Evolutionary conservation across 2,113 vertebrate species (phyloP).

Genomic region (Gobiocypris rarus): DNA sequence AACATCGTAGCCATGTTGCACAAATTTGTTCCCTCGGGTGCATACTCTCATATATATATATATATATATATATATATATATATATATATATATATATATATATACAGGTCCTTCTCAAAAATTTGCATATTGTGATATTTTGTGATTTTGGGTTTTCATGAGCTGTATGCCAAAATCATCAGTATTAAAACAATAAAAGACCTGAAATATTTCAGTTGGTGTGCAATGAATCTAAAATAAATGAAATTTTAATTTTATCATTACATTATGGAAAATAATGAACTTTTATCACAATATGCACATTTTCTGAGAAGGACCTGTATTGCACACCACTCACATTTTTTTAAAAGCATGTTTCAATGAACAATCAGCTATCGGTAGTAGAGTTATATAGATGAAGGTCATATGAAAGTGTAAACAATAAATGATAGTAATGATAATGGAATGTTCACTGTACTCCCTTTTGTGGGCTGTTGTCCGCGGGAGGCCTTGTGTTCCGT

Average conservation of each 20-base stretch:
- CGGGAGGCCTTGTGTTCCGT: conserved; percentile 12
- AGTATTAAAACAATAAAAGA: too few species aligned
- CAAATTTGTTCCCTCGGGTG: not conserved
- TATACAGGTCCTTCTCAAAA: too few species aligned
- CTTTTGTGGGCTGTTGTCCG: not conserved
- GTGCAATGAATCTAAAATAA: too few species aligned
- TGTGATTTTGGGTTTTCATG: too few species aligned
- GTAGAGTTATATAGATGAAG: not conserved
- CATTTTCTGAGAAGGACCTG: too few species aligned
- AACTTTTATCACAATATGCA: too few species aligned
- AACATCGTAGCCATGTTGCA: not conserved
- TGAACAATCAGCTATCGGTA: not conserved
- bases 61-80: not conserved
- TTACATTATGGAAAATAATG: too few species aligned
- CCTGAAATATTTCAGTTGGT: too few species aligned
- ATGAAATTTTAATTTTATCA: too few species aligned
- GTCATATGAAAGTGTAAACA: conserved; percentile 2
- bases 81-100: not conserved
- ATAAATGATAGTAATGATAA: conserved; percentile 1
- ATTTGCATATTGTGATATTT: too few species aligned
- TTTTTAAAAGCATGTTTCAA: not conserved
- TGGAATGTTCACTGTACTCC: conserved; percentile 2
- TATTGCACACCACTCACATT: not conserved
- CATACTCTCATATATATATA: not conserved
- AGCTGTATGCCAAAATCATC: too few species aligned